Percentiles rank a stretch among this genome's conserved stretches.
These are phyloP conservation scores for Andrena camellia DNA, from an alignment of 2,888 invertebrate species.

Conservation along the genomic window DNA sequence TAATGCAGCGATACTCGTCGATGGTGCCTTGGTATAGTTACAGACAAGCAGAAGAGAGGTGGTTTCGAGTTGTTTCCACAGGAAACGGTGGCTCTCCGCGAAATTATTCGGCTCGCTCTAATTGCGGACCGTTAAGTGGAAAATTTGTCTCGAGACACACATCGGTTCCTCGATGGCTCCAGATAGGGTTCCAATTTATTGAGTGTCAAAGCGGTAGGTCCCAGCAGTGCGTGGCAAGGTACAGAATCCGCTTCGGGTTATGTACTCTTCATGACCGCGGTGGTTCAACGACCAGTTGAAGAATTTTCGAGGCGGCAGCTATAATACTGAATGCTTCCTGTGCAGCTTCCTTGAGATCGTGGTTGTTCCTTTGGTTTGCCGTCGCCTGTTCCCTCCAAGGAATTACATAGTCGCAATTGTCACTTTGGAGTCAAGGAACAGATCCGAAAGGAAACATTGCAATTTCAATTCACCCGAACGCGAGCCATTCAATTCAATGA, in stretches of 20 bases:
- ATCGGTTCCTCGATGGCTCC: not conserved
- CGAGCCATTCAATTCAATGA: conserved; percentile 10
- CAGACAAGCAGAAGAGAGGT: not conserved
- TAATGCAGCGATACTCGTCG: conserved; percentile 3
- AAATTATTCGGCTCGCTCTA: not conserved
- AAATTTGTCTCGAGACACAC: not conserved
- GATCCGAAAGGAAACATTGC: not conserved
- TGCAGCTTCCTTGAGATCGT: not conserved
- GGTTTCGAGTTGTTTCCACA: not conserved
- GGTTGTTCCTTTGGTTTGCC: too few species aligned
- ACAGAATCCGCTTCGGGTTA: not conserved
- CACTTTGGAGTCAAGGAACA: too few species aligned
- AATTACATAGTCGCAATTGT: too few species aligned
- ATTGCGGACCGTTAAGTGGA: not conserved
- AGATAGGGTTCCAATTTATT: conserved; percentile 4
- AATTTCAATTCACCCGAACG: not conserved
- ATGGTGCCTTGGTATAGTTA: not conserved
- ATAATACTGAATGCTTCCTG: not conserved
- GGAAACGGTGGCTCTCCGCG: not conserved
- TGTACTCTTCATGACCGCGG: not conserved
- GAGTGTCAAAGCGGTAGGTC: not conserved
- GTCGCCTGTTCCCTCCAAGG: too few species aligned
- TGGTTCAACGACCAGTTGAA: not conserved
- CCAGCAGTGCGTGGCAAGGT: not conserved
- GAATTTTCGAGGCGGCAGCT: too few species aligned